Percentiles rank a stretch among this genome's conserved stretches.
These are phyloP conservation scores for Corythoichthys intestinalis DNA, from an alignment of 2,113 vertebrate genomes.

Conservation along the genomic window DNA sequence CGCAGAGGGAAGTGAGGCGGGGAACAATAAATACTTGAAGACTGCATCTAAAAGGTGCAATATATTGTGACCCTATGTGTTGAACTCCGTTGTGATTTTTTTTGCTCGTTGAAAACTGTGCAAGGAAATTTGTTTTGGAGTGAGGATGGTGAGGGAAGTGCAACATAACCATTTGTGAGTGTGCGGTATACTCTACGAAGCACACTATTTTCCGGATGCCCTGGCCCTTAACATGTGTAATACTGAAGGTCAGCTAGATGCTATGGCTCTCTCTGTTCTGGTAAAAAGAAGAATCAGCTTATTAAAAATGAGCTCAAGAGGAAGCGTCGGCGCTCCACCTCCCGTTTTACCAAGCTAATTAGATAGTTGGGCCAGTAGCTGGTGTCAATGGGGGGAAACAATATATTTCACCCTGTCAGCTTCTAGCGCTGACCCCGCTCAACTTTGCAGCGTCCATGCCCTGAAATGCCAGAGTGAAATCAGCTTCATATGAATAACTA, in stretches of 20 bases:
- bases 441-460: slow-evolving; percentile 47
- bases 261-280: slow-evolving; percentile 52
- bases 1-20: slow-evolving; percentile 24
- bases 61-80: slow-evolving; percentile 40
- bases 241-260: slow-evolving; percentile 61
- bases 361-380: slow-evolving; percentile 58
- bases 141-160: background rate
- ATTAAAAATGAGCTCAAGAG: slow-evolving; percentile 65
- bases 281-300: slow-evolving; percentile 67
- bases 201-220: slow-evolving; percentile 28
- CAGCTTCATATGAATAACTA: slow-evolving; percentile 32
- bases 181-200: slow-evolving; percentile 1
- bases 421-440: slow-evolving; percentile 43
- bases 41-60: slow-evolving; percentile 58
- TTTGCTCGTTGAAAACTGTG: slow-evolving; percentile 27
- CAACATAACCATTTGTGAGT: slow-evolving; percentile 20
- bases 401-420: slow-evolving; percentile 64
- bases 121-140: slow-evolving; percentile 30
- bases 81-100: slow-evolving; percentile 42
- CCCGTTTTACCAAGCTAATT: slow-evolving; percentile 65
- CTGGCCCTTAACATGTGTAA: slow-evolving; percentile 57
- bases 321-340: slow-evolving; percentile 47
- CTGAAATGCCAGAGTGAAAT: slow-evolving; percentile 17
- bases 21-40: slow-evolving; percentile 46
- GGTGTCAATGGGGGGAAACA: slow-evolving; percentile 57